Evolutionary conservation across 2,888 invertebrate species (phyloP), one percentile per base, ranked within the genome.

Genomic region (Archips xylosteana): DNA sequence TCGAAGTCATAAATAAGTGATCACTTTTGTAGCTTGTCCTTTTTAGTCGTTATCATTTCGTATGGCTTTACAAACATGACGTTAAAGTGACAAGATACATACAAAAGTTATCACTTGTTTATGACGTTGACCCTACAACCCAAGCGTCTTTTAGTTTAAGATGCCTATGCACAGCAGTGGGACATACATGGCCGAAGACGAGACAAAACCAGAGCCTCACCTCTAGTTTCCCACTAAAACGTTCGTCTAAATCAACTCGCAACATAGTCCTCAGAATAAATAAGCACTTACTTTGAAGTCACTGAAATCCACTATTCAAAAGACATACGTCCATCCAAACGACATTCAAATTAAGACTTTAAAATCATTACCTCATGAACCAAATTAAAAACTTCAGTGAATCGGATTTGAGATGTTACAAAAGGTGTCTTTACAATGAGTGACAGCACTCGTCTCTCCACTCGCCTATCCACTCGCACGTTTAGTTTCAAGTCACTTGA

Each of bases 181-280:
- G 39, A 5, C 39, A 6, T 39, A 39, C 6, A 39, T 39, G 6
- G 0, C 39, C 6, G 39, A 39, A 39, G 4, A 39, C 6, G 39
- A 72, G 61, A 61, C 66, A 72, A 67, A 71, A 67, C 71, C 45
- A 72, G 51, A 61, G 23, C n/a, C n/a, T 34, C 36, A 65, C 65
- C 65, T 63, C 36, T 34, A 51, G 13, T 36, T 65, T 10, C n/a
- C 32, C 12, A 15, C 49, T 59, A 68, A 71, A 54, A 68, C 49
- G 67, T 23, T 62, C 42, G 32, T 59, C 68, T 72, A 73, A 73
- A 73, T 73, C 73, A 73, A 39, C 65, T 15, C n/a, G 57, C 85
- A 82, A 89, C 88, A 89, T 85, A 89, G 88, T 89, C 82, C 57
- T 83, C 82, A 83, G 87, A 87, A 89, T 87, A 89, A 89, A 89